Conservation (phyloP, 2,888 invertebrate genomes). For the Tachystola acroxantha region DNA sequence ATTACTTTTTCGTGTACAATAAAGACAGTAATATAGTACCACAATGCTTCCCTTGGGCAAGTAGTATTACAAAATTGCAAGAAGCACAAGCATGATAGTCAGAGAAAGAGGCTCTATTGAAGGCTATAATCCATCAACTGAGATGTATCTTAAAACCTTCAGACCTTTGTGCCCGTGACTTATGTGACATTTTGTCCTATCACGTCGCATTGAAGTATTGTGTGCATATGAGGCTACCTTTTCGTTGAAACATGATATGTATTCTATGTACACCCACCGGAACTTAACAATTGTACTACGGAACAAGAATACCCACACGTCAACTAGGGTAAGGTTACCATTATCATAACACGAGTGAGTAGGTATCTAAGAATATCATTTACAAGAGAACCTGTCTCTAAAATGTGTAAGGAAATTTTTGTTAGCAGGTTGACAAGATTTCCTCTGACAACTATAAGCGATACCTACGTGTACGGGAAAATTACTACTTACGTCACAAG, state of each 20-base stretch:
- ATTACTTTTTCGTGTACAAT: too few species aligned
- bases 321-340: conserved; percentile 57
- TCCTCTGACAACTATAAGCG: too few species aligned
- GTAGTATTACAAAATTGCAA: too few species aligned
- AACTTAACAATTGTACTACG: conserved; percentile 36
- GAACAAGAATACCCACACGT: conserved; percentile 46
- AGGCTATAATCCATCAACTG: conserved; percentile 21
- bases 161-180: conserved; percentile 26
- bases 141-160: conserved; percentile 25
- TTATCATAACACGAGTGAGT: conserved; percentile 31
- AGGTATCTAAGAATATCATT: not conserved
- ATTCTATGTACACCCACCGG: conserved; percentile 59
- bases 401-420: too few species aligned
- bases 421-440: too few species aligned
- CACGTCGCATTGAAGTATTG: conserved; percentile 34
- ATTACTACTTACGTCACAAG: too few species aligned
- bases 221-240: conserved; percentile 55
- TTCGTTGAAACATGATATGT: conserved; percentile 26
- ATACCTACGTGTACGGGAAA: too few species aligned
- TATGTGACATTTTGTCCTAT: conserved; percentile 35
- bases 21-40: too few species aligned
- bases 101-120: conserved; percentile 17
- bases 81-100: too few species aligned
- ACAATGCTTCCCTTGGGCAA: too few species aligned
- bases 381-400: too few species aligned